Conservation (phyloP, 2,113 vertebrate species). For the Platanista minor region DNA sequence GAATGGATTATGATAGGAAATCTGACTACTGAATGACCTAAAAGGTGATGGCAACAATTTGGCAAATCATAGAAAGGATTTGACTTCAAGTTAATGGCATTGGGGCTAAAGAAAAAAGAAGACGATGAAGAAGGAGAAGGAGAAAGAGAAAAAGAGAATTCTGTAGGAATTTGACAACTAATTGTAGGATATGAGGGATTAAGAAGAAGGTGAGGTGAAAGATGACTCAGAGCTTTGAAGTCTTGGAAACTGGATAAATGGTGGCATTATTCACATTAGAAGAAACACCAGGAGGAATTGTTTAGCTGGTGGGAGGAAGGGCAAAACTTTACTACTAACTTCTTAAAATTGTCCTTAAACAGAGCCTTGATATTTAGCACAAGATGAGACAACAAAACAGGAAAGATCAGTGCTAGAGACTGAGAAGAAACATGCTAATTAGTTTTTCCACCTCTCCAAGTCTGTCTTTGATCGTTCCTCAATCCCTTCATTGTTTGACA, state of each 20-base stretch:
- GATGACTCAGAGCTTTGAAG: slow-evolving; percentile 21
- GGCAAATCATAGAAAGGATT: background rate
- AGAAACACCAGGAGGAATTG: background rate
- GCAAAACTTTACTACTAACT: background rate
- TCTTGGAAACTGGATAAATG: background rate
- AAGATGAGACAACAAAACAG: background rate
- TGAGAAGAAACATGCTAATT: background rate
- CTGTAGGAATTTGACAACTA: slow-evolving; percentile 12
- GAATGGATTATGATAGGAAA: background rate
- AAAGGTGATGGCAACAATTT: background rate
- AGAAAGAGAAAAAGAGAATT: background rate
- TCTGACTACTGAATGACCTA: background rate
- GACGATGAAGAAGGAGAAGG: background rate
- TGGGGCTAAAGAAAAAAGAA: background rate
- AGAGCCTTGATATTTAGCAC: background rate
- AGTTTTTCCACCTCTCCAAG: background rate
- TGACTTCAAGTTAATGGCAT: background rate
- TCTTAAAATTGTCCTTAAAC: background rate
- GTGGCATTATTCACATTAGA: background rate
- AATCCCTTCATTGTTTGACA: background rate
- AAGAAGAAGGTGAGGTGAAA: background rate
- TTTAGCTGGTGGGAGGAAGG: background rate
- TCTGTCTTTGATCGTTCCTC: background rate
- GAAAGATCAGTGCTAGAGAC: background rate
- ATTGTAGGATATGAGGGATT: background rate